A percentile compares a stretch with the other conserved stretches of the same genome.
These are phyloP conservation scores for Enteromius afrohamiltoni DNA, from an alignment of 2,797 vertebrate genomes.

Conservation along the genomic window DNA sequence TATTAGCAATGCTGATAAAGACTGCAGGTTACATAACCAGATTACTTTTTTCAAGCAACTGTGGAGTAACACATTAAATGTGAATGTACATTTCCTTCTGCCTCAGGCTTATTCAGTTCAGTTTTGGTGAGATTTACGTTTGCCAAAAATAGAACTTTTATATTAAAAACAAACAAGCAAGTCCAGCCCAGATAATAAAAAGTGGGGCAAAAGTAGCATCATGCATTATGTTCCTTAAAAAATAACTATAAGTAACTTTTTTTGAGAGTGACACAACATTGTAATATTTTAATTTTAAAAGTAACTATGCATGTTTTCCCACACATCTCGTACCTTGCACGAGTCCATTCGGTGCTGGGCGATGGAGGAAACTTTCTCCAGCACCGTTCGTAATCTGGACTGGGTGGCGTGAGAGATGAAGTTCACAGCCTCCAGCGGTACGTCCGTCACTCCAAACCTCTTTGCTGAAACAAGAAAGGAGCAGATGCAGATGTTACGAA, in stretches of 20 bases:
- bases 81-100: neutral
- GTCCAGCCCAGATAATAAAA: neutral
- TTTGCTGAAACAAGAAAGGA: conserved; percentile 74
- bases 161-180: neutral
- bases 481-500: conserved; percentile 38
- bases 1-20: neutral
- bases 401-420: conserved; percentile 89
- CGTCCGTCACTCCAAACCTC: conserved; percentile 85
- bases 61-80: neutral
- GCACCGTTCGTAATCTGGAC: conserved; percentile 81
- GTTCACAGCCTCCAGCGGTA: conserved; percentile 84
- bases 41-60: neutral
- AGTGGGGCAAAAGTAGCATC: neutral
- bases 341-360: conserved; percentile 87
- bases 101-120: neutral
- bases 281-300: neutral
- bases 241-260: neutral
- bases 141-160: neutral
- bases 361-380: conserved; percentile 86
- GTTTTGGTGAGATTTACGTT: neutral
- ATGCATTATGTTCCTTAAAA: neutral
- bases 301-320: neutral
- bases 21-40: neutral
- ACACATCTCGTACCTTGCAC: conserved; percentile 77
- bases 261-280: neutral